Base-by-base conservation (phyloP, 1,140 invertebrate genomes). In the Drosophila eugracilis region DNA sequence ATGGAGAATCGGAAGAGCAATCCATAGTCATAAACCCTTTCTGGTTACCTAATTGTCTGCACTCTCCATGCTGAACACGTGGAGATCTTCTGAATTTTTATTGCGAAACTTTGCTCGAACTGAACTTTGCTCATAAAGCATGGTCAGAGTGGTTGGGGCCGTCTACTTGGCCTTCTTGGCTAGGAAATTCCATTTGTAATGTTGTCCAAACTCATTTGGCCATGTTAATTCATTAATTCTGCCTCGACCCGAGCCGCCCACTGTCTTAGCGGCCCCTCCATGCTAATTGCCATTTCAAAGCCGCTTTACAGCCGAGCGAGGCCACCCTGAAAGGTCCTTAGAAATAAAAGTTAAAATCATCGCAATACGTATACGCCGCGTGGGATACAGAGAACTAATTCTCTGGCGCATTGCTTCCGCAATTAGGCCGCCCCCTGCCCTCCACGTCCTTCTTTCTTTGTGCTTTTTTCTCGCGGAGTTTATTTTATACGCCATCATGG, bases 211-310 rank as follows among this genome's bases (percentile, higher is more conserved):
- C 85, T 75, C 79, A 81, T 89, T 89, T 89, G 70, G 66, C 66
- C 85, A 66, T 85, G 85, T 89, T 89, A 89, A 89, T 89, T 85
- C 85, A 89, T 89, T 89, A 89, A 89, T 85, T 72, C 69, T 70
- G 74, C 71, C 75, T 70, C 78, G 65, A 80, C 60, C 72, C 57
- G 53, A 41, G 47, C 28, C 36, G 24, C 57, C 55, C 37, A 57
- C 26, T 79, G 60, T 76, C 81, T 79, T 75, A 42, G 41, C 65
- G 32, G 22, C 2, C 14, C 26, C 32, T 41, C 28, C 53, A 55
- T 55, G 63, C 66, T 89, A 85, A 89, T 89, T 81, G 85, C 85
- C 80, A 71, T 86, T 89, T 89, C 78, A 62, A 78, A 65, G 70
- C 77, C 48, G 45, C 62, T 84, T 79, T 89, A 76, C 71, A 84